Evolutionary conservation across 2,888 invertebrate species (phyloP).

Genomic region (Diarsia rubi): DNA sequence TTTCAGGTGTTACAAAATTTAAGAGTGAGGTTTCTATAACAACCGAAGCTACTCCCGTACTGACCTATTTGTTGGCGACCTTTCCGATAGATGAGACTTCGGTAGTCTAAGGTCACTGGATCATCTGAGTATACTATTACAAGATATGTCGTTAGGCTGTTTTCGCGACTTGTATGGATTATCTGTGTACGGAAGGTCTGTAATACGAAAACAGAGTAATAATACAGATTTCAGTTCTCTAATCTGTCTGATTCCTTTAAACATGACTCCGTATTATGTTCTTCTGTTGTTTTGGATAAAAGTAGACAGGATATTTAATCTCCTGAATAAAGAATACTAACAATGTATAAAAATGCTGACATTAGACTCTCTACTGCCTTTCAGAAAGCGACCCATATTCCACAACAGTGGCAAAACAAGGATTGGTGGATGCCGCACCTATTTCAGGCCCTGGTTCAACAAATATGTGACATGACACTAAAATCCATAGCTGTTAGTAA

Average conservation of each 20-base stretch:
- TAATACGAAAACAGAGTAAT: not conserved
- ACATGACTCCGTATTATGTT: too few species aligned
- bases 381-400: not conserved
- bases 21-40: slow-evolving; percentile 4
- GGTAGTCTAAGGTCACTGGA: slow-evolving; percentile 53
- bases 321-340: slow-evolving; percentile 2
- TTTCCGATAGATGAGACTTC: slow-evolving; percentile 35
- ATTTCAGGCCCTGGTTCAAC: not conserved
- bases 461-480: slow-evolving; percentile 12
- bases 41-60: slow-evolving; percentile 11
- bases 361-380: not conserved
- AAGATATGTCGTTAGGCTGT: not conserved
- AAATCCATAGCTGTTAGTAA: slow-evolving; percentile 29
- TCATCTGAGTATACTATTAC: slow-evolving; percentile 24
- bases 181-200: not conserved
- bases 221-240: not conserved
- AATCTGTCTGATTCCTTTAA: not conserved
- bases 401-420: not conserved
- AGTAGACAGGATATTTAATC: not conserved
- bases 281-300: not conserved
- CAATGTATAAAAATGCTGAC: not conserved
- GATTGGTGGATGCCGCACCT: not conserved
- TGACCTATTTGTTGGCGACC: slow-evolving; percentile 41
- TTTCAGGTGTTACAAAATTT: slow-evolving; percentile 34
- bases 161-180: not conserved